Conservation (phyloP, 2,113 vertebrate genomes). For the Bubalus kerabau region DNA sequence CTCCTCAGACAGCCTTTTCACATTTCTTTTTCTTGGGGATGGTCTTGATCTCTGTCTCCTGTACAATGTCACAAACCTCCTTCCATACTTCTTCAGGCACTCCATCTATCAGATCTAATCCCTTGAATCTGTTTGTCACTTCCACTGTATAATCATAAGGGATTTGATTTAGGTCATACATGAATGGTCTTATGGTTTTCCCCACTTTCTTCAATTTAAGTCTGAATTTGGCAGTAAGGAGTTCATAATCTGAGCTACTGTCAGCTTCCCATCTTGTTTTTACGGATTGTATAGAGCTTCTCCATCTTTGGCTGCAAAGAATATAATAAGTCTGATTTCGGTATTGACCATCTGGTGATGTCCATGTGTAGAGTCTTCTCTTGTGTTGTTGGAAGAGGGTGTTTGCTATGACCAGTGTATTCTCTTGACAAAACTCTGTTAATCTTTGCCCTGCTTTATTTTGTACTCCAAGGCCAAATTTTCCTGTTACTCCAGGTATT, state of each 20-base stretch:
- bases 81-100: not conserved
- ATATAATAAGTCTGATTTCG: not conserved
- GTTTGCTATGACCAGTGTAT: not conserved
- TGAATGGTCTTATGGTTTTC: not conserved
- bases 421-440: not conserved
- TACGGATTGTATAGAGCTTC: accelerated
- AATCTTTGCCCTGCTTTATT: not conserved
- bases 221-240: not conserved
- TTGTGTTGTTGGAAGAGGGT: not conserved
- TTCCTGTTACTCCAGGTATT: not conserved
- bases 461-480: not conserved
- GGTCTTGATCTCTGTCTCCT: not conserved
- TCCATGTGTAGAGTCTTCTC: not conserved
- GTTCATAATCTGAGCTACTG: not conserved
- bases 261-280: not conserved
- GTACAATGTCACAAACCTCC: not conserved
- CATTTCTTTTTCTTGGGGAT: not conserved
- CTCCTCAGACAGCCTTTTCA: not conserved
- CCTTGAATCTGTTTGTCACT: not conserved
- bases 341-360: not conserved
- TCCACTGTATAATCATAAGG: not conserved
- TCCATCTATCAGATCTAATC: not conserved
- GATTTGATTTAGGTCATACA: not conserved
- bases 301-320: not conserved
- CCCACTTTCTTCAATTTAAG: not conserved